Evolutionary conservation across 2,888 invertebrate genomes (phyloP).

Genomic region (Diarsia brunnea): DNA sequence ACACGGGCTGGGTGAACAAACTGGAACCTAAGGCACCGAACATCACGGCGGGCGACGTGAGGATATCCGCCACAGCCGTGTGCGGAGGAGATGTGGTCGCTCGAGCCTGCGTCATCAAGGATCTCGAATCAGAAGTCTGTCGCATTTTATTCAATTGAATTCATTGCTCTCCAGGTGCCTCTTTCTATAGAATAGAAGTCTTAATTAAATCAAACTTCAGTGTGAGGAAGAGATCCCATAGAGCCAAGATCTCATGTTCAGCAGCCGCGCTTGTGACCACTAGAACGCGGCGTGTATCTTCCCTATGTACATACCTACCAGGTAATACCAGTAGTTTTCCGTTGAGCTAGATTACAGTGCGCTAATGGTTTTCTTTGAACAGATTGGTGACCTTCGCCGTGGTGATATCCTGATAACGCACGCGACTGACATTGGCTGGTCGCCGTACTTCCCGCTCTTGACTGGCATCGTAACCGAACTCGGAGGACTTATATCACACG

Average conservation of each 20-base stretch:
- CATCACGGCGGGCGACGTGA: slow-evolving; percentile 73
- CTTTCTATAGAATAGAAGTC: no score
- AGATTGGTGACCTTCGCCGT: slow-evolving; percentile 86
- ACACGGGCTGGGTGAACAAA: slow-evolving; percentile 83
- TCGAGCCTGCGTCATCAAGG: slow-evolving; percentile 93
- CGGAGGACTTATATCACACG: slow-evolving; percentile 96
- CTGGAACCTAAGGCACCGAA: slow-evolving; percentile 68
- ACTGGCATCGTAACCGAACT: slow-evolving; percentile 95
- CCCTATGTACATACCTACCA: not conserved
- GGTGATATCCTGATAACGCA: slow-evolving; percentile 95
- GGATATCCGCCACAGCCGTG: slow-evolving; percentile 92
- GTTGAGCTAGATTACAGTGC: not conserved
- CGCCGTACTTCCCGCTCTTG: slow-evolving; percentile 95
- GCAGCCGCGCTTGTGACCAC: not conserved
- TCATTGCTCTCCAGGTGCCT: not conserved
- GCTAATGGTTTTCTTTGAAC: slow-evolving; percentile 29
- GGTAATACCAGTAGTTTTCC: no score
- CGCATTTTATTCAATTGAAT: not conserved
- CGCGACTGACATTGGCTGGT: slow-evolving; percentile 96
- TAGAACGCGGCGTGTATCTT: not conserved
- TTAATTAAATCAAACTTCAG: no score
- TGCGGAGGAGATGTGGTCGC: slow-evolving; percentile 93
- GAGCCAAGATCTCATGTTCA: not conserved
- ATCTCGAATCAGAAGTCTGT: slow-evolving; percentile 91
- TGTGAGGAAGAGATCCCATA: no score